Conservation (phyloP, 2,888 invertebrate genomes). For the Sthenelais limicola region DNA sequence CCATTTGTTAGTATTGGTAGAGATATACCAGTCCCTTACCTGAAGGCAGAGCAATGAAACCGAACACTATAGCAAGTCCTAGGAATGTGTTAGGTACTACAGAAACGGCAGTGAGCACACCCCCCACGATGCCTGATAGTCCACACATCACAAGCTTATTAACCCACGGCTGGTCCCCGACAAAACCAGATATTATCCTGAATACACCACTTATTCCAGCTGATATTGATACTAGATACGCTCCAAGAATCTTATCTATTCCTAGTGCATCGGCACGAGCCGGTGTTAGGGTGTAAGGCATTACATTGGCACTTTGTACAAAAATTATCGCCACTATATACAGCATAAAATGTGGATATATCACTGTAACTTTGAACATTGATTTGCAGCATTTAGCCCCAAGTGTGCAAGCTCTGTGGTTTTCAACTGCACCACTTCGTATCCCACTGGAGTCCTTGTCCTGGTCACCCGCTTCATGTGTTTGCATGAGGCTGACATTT, state of each 20-base stretch:
- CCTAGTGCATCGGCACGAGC: conserved; percentile 4
- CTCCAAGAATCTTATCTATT: background rate
- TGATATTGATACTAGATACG: conserved; percentile 15
- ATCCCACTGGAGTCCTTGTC: no score
- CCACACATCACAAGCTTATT: conserved; percentile 33
- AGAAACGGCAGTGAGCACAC: conserved; percentile 1
- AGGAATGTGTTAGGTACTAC: conserved; percentile 5
- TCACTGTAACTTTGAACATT: background rate
- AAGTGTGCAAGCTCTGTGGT: no score
- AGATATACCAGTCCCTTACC: no score
- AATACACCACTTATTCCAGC: conserved; percentile 1
- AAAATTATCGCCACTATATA: conserved; percentile 5
- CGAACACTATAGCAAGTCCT: conserved; percentile 8
- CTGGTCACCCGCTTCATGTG: no score
- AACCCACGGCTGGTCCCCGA: conserved; percentile 24
- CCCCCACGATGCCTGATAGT: conserved; percentile 15
- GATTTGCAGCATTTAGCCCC: conserved; percentile 11
- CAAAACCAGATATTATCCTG: conserved; percentile 8
- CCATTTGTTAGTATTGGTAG: no score
- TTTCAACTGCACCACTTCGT: no score
- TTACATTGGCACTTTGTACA: conserved; percentile 7
- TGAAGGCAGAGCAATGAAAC: conserved; percentile 25
- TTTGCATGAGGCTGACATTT: no score
- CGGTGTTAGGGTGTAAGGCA: conserved; percentile 19
- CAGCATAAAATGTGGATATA: conserved; percentile 10